Evolutionary conservation across 2,113 vertebrate species (phyloP), one percentile per base, ranked within the genome.

Genomic region (Menura novaehollandiae): DNA sequence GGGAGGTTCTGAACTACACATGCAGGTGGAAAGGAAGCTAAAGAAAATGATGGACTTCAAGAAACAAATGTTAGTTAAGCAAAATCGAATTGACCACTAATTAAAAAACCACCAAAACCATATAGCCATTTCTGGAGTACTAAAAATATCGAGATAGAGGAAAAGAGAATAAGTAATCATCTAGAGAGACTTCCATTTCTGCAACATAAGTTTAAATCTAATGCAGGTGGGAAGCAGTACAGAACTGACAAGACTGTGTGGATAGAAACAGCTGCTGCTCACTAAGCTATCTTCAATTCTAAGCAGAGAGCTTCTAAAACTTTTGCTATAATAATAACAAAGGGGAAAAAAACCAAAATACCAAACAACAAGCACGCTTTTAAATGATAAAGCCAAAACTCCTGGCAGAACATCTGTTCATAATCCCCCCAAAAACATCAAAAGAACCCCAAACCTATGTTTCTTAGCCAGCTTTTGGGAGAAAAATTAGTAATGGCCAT

Each of bases 381-480:
- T 41, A 26, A 69, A 6, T 22, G 10, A 51, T 15, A 11, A 88
- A 81, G 16, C 7, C 28, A 87, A 80, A 68, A 19, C 4, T 5
- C 10, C 10, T 24, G 30, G 8, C 16, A 62, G 18, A 73, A 94
- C 56, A 68, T 2, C 12, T 64, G 10, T 60, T 56, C 11, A n/a
- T 44, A 22, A 49, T 78, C 21, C 10, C 0, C 3, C 11, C 17
- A 23, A 27, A 68, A 53, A 46, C 24, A 7, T 44, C 17, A 63
- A 41, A 44, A 27, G 33, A 7, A 0, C 1, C 11, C 5, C 10
- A 72, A 71, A 17, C 4, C 16, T 22, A 21, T 33, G n/a, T 44
- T 53, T 84, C 18, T 39, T 24, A 52, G 15, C 6, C 5, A 46
- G 37, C 6, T 15, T 58, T 63, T 39, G 9, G 26, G 27, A 84